Evolutionary conservation across 2,113 vertebrate species (phyloP).

Genomic region (Galbula dea): DNA sequence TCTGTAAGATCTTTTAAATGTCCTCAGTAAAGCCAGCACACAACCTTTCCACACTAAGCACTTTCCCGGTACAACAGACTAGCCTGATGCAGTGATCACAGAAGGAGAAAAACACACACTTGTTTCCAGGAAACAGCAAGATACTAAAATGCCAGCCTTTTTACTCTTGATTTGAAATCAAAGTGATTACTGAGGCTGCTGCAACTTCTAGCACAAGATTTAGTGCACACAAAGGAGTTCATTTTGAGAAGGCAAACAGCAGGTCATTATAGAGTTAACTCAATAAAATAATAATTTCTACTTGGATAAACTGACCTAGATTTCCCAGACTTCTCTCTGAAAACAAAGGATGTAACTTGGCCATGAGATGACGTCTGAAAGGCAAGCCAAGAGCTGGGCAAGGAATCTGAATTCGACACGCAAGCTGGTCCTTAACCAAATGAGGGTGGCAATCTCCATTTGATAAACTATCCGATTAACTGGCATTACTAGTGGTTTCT

Average conservation of each 20-base stretch:
- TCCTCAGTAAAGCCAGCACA: neutral
- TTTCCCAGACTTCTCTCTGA: conserved; percentile 63
- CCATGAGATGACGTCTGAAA: conserved; percentile 14
- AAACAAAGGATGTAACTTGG: conserved; percentile 56
- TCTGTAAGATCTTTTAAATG: conserved; percentile 26
- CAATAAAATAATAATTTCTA: conserved; percentile 77
- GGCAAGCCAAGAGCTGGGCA: neutral
- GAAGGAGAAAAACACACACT: conserved; percentile 24
- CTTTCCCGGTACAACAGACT: neutral
- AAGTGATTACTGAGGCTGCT: conserved; percentile 26
- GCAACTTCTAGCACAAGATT: conserved; percentile 42
- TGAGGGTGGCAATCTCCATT: neutral
- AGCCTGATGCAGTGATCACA: neutral
- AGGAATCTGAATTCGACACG: neutral
- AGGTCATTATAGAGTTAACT: conserved; percentile 73
- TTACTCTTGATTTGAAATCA: conserved; percentile 52
- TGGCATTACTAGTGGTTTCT: neutral
- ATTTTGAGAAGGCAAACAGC: conserved; percentile 46
- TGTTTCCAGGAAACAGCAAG: conserved; percentile 26
- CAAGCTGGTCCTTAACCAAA: neutral
- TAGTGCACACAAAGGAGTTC: conserved; percentile 29
- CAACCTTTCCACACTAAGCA: conserved; percentile 3
- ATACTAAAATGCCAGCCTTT: conserved; percentile 10
- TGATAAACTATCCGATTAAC: neutral
- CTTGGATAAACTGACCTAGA: conserved; percentile 78